A percentile compares a stretch with the other conserved stretches of the same genome.
Evolutionary conservation across 2,888 invertebrate genomes (phyloP).

Genomic region (Andricus quercusramuli): DNA sequence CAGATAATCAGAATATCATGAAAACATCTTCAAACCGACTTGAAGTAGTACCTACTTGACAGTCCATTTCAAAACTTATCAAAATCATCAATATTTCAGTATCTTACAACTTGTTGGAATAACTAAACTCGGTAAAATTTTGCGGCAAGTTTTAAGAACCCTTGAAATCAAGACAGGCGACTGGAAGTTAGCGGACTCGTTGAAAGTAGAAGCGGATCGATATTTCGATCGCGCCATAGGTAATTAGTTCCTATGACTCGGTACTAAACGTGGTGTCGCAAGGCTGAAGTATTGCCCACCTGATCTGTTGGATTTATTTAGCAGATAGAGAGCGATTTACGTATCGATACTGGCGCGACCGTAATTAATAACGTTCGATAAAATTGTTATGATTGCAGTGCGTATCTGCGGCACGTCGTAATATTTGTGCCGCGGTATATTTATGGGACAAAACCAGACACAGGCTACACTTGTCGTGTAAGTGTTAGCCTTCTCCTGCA

Average conservation of each 20-base stretch:
- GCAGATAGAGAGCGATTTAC: neutral
- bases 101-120: neutral
- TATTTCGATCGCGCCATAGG: neutral
- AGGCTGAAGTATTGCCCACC: slow-evolving; percentile 16
- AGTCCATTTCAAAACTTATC: neutral
- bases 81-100: too few relatives aligned
- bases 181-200: neutral
- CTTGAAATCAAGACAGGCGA: neutral
- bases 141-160: neutral
- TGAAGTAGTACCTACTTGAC: neutral
- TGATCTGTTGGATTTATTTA: slow-evolving; percentile 6
- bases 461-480: neutral
- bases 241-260: slow-evolving; percentile 23
- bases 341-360: neutral
- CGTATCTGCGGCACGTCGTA: slow-evolving; percentile 12
- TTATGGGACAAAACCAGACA: slow-evolving; percentile 3
- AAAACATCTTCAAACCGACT: neutral
- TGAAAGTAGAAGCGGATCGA: slow-evolving; percentile 18
- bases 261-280: slow-evolving; percentile 5
- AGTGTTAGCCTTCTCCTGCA: neutral
- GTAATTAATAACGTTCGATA: slow-evolving; percentile 26
- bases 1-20: neutral
- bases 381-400: slow-evolving; percentile 8
- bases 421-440: neutral
- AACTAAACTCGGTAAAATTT: neutral